Conservation (phyloP, 2,113 vertebrate genomes). For the Cyanoderma ruficeps region DNA sequence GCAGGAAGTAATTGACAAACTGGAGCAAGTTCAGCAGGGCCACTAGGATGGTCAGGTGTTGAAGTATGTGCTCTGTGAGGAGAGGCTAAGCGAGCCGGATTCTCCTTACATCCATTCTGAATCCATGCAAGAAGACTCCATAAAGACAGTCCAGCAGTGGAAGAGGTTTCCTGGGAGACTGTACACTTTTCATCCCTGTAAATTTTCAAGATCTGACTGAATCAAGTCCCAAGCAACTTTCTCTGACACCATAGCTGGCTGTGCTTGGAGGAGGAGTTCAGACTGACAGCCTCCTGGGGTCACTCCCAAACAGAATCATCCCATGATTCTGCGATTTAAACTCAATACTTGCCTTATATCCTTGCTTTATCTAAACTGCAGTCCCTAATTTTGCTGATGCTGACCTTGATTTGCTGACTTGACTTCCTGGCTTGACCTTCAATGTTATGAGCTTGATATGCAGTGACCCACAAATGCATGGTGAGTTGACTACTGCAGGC, state of each 20-base stretch:
- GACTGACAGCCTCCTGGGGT: neutral
- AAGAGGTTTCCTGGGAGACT: neutral
- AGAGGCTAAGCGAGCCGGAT: neutral
- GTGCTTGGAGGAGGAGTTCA: neutral
- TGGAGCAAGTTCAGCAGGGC: neutral
- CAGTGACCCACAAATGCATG: neutral
- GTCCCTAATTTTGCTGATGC: neutral
- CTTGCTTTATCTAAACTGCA: neutral
- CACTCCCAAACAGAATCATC: neutral
- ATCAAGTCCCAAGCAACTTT: neutral
- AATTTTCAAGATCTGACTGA: neutral
- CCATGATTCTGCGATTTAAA: neutral
- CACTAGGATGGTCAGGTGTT: neutral
- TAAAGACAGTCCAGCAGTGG: neutral
- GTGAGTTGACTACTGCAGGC: neutral
- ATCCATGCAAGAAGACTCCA: neutral
- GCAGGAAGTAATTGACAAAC: neutral
- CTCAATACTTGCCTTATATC: neutral
- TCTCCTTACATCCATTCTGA: neutral
- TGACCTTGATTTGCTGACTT: neutral
- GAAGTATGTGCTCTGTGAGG: neutral
- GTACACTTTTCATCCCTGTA: neutral
- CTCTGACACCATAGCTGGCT: neutral
- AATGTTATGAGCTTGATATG: neutral
- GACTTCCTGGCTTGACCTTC: neutral